Evolutionary conservation across 2,113 vertebrate species (phyloP), one percentile per base, ranked within the genome.

Genomic region (Cebidichthys violaceus): DNA sequence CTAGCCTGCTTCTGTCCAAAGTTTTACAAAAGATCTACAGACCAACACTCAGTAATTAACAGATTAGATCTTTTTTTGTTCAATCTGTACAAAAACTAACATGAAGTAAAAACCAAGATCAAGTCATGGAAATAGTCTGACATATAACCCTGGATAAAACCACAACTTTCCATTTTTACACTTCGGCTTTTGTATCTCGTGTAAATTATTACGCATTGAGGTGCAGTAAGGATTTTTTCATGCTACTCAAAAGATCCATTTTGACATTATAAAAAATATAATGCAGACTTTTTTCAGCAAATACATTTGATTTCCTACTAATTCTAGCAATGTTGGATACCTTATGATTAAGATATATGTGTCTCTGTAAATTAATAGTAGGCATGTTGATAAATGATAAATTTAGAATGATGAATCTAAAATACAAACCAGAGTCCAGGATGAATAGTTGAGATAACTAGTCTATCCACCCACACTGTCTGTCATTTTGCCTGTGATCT

Each of bases 401-500:
- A n/a, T n/a, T n/a, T n/a, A n/a, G n/a, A n/a, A n/a, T n/a, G n/a
- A n/a, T n/a, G n/a, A n/a, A n/a, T n/a, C 68, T 29, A 35, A 54
- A 69, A 47, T 9, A 67, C 43, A 68, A 70, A 37, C 24, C 35
- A 75, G 35, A 52, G 18, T 68, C 55, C 45, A 31, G 41, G 66
- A 59, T 76, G 59, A 65, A 45, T n/a, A 61, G 35, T 29, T 77
- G 55, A 82, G 57, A 68, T 79, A 75, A 76, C 77, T 73, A 2
- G 27, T 70, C 62, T 17, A 55, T 66, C 55, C 72, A 50, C 29
- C 66, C 31, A n/a, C 66, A 37, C 27, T 29, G 52, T 52, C 60
- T 83, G 81, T 87, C 82, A 79, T 70, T 81, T 57, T 61, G 35
- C 59, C 45, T 69, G 39, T 75, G 79, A 90, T 90, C 84, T 75